Evolutionary conservation across 1,140 invertebrate species (phyloP).

Genomic region (Neoseiulus cucumeris): DNA sequence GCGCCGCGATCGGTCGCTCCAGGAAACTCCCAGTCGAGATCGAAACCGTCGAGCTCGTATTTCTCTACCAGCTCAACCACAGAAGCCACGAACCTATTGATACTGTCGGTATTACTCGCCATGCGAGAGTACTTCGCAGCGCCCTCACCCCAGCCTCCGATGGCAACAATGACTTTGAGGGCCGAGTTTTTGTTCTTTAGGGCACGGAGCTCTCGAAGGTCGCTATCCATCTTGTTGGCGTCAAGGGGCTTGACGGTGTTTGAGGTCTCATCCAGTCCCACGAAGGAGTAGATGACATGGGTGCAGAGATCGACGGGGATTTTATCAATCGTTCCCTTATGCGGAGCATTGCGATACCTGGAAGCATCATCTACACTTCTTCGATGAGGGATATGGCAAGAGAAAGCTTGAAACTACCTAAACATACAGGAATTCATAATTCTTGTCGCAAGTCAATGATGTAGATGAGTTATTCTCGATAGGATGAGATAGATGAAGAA

Average conservation of each 20-base stretch:
- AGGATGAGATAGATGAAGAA: too few species aligned
- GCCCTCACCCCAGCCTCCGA: conserved; percentile 63
- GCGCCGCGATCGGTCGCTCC: neutral
- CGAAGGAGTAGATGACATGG: conserved; percentile 57
- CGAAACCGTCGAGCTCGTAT: conserved; percentile 39
- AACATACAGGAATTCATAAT: too few species aligned
- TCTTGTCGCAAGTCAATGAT: too few species aligned
- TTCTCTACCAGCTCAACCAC: conserved; percentile 39
- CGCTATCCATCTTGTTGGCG: neutral
- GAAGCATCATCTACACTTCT: too few species aligned
- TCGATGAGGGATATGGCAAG: too few species aligned
- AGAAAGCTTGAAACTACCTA: too few species aligned
- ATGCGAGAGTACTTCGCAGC: conserved; percentile 42
- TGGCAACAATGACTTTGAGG: conserved; percentile 50
- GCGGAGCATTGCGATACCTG: neutral
- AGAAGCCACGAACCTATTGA: conserved; percentile 49
- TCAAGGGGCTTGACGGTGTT: neutral
- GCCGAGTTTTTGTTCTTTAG: conserved; percentile 45
- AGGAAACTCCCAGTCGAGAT: conserved; percentile 39
- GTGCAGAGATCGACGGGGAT: conserved; percentile 34
- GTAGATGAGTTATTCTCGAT: too few species aligned
- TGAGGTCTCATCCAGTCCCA: conserved; percentile 39
- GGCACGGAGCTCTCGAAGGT: conserved; percentile 10
- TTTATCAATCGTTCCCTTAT: neutral
- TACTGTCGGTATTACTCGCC: conserved; percentile 37